Evolutionary conservation across 2,113 vertebrate genomes (phyloP), one percentile per base, ranked within the genome.

Genomic region (Melanerpes aurifrons): DNA sequence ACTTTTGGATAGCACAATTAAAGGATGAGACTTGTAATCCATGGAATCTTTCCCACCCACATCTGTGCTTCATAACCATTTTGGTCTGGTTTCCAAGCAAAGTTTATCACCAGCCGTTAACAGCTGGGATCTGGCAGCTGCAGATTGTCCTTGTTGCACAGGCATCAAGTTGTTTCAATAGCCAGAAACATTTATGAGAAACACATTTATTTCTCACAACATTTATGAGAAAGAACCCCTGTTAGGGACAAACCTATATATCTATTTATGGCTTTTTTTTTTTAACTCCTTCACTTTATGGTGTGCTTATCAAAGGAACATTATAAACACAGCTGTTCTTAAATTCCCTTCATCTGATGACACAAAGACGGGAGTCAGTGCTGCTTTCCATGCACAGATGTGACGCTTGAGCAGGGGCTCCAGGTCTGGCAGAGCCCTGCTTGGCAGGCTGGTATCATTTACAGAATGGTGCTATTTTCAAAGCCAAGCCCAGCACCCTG

Each of bases 391-490:
- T 22, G 37, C 71, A 45, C 7, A 86, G 35, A 88, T 50, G 73
- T 31, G 64, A 45, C 71, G 43, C 43, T 54, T 82, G 32, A 84
- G 26, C 67, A 59, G 56, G 57, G 61, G 24, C 25, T 87, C 53
- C 57, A 70, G 53, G 10, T 80, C 13, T 75, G 68, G 75, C 59
- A 56, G 12, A 64, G 64, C 25, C 88, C 69, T 86, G 69, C 48
- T 61, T 69, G 40, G 22, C 14, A 45, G 29, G 82, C 54, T 12
- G 6, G 16, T 54, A 48, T 25, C 5, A 0, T 89, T 91, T 75
- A 66, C 77, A 90, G 70, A 87, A 81, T 9, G 10, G 53, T n/a
- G 35, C 40, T 79, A 25, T 80, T 92, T 93, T 62, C 92, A 89
- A 79, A 85, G 78, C 70, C 58, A 82, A 91, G 53, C 29, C 53